Conservation (phyloP, 2,797 vertebrate genomes). For the Pagetopsis macropterus region DNA sequence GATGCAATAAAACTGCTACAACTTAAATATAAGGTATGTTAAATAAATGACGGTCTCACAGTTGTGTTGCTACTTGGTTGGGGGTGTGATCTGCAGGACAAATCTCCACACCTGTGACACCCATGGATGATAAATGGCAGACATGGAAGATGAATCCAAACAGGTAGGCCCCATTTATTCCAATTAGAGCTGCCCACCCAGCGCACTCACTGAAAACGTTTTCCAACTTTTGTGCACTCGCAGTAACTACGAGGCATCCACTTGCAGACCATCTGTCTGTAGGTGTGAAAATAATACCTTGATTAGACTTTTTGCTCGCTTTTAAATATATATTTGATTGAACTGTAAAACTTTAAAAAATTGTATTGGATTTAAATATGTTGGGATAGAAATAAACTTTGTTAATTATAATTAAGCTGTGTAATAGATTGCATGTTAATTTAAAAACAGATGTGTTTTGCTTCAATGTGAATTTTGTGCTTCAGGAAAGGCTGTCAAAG, state of each 20-base stretch:
- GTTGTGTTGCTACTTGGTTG: neutral
- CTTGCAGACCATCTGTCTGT: constrained; percentile 6
- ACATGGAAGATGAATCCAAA: constrained; percentile 27
- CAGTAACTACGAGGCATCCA: neutral
- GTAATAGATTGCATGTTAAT: neutral
- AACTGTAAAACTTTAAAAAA: neutral
- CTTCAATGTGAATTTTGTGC: neutral
- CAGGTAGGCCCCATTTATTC: constrained; percentile 28
- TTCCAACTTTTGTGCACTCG: neutral
- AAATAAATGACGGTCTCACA: neutral
- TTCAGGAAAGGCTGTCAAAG: neutral
- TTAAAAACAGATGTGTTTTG: neutral
- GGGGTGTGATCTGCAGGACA: neutral
- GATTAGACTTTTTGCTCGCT: neutral
- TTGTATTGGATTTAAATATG: neutral
- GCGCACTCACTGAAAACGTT: neutral
- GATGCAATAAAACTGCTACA: constrained; percentile 34
- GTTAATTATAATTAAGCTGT: too few relatives aligned
- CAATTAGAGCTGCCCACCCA: constrained; percentile 31
- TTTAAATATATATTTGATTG: constrained; percentile 1
- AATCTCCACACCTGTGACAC: constrained; percentile 12
- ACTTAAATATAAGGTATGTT: constrained; percentile 23
- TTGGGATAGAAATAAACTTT: too few relatives aligned
- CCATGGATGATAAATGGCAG: constrained; percentile 34
- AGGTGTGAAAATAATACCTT: neutral